Evolutionary conservation across 1,140 invertebrate species (phyloP).

Genomic region (Pinna nobilis): DNA sequence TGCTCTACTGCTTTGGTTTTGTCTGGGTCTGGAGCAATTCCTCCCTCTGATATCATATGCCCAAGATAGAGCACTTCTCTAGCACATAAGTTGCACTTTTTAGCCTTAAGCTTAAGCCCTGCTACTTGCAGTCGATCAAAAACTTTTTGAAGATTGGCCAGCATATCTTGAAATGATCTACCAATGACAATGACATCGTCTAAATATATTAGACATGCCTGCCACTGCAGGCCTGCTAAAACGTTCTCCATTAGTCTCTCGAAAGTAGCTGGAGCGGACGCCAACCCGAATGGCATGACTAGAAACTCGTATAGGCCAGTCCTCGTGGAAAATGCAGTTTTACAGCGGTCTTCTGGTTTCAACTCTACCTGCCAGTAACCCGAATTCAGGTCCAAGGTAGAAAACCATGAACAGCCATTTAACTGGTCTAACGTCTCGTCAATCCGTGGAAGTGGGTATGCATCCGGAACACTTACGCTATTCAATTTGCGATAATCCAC

Average conservation of each 20-base stretch:
- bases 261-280: slow-evolving; percentile 52
- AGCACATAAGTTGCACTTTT: slow-evolving; percentile 3
- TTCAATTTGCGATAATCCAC: slow-evolving; percentile 73
- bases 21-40: slow-evolving; percentile 7
- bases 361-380: slow-evolving; percentile 66
- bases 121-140: slow-evolving; percentile 15
- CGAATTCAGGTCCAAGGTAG: slow-evolving; percentile 68
- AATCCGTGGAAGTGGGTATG: slow-evolving; percentile 21
- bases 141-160: neutral
- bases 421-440: slow-evolving; percentile 45
- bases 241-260: slow-evolving; percentile 53
- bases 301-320: slow-evolving; percentile 19
- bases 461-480: slow-evolving; percentile 22
- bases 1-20: neutral
- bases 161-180: neutral
- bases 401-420: slow-evolving; percentile 64
- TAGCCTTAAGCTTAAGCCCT: neutral
- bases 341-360: slow-evolving; percentile 49
- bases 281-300: slow-evolving; percentile 41
- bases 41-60: slow-evolving; percentile 7
- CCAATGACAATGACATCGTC: slow-evolving; percentile 36
- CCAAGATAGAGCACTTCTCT: slow-evolving; percentile 14
- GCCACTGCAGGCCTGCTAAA: slow-evolving; percentile 40
- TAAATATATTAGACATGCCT: slow-evolving; percentile 35
- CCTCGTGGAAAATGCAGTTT: slow-evolving; percentile 57